phyloP scores from a whole-genome alignment of 2,113 vertebrate species.

The Clarias macrocephalus region DNA sequence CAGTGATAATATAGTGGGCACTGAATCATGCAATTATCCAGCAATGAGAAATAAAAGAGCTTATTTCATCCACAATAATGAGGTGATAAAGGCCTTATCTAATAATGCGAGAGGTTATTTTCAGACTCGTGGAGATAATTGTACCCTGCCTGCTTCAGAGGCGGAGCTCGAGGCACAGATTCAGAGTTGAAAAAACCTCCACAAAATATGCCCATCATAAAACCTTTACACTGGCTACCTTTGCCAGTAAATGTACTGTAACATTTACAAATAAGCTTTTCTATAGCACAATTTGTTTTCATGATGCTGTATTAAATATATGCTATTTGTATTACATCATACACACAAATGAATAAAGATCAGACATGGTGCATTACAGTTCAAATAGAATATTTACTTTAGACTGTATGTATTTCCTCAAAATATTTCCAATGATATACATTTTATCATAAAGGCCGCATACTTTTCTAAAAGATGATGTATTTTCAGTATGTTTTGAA shows the following conservation, averaged over 20 bases:
- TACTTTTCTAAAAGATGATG: not conserved
- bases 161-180: conserved; percentile 19
- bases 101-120: conserved; percentile 43
- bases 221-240: not conserved
- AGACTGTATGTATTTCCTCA: not conserved
- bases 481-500: not conserved
- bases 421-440: not conserved
- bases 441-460: not conserved
- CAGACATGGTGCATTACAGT: not conserved
- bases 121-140: conserved; percentile 39
- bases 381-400: not conserved
- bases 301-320: not conserved
- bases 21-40: conserved; percentile 29
- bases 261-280: not conserved
- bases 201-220: not conserved
- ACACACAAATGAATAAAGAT: not conserved
- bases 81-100: conserved; percentile 48
- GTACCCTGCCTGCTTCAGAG: conserved; percentile 31
- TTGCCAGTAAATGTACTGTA: conserved; percentile 16
- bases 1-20: conserved; percentile 39
- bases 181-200: not conserved
- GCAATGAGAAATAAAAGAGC: conserved; percentile 32
- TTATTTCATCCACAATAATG: conserved; percentile 41
- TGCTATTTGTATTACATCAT: not conserved
- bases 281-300: not conserved